Evolutionary conservation across 2,888 invertebrate species (phyloP).

Genomic region (Scaptomyza polygonia): DNA sequence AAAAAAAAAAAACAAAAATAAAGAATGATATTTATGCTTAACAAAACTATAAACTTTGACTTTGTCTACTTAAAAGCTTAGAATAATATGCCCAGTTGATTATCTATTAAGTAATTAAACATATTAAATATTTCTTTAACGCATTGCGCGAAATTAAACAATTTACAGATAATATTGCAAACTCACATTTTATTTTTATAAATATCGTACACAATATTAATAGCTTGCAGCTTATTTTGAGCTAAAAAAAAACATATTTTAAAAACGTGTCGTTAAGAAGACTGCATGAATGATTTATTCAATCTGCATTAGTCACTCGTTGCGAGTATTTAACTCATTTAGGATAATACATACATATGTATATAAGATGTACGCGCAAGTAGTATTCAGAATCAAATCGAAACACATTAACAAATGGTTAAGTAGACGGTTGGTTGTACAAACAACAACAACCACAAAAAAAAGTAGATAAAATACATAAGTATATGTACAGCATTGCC

Average conservation of each 20-base stretch:
- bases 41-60: constrained; percentile 35
- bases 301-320: constrained; percentile 13
- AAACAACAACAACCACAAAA: background rate
- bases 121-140: too few relatives aligned
- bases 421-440: background rate
- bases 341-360: constrained; percentile 39
- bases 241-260: constrained; percentile 16
- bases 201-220: constrained; percentile 34
- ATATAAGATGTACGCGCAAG: background rate
- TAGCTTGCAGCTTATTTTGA: constrained; percentile 29
- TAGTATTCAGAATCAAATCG: constrained; percentile 21
- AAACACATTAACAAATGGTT: constrained; percentile 36
- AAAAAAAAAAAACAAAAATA: constrained; percentile 1
- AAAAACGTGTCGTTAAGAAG: constrained; percentile 12
- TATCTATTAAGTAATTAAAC: too few relatives aligned
- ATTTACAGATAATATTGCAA: constrained; percentile 38
- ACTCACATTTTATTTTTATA: constrained; percentile 33
- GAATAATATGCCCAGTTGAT: too few relatives aligned
- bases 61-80: background rate
- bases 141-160: background rate
- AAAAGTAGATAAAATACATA: constrained; percentile 20
- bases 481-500: constrained; percentile 35
- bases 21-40: constrained; percentile 56
- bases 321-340: constrained; percentile 29
- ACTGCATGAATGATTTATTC: constrained; percentile 1